phyloP scores from a whole-genome alignment of 2,113 vertebrate genomes.

The Protobothrops flavoviridis region DNA sequence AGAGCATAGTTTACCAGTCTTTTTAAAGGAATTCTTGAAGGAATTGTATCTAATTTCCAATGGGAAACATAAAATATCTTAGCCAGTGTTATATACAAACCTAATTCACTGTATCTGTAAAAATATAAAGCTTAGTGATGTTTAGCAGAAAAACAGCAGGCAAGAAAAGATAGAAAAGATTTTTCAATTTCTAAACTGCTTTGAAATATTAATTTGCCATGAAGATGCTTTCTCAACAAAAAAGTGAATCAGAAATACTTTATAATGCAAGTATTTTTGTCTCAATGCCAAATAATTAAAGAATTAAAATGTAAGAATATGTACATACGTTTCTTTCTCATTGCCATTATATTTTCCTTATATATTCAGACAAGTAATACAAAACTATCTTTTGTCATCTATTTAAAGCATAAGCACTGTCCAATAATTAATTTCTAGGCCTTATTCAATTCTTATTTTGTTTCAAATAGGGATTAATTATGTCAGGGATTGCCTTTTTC shows the following conservation, averaged over 20 bases:
- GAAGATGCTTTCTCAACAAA: background rate
- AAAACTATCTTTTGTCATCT: background rate
- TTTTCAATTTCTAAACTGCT: background rate
- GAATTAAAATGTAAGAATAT: background rate
- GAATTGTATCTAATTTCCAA: background rate
- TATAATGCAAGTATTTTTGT: background rate
- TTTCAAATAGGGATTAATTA: background rate
- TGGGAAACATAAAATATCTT: background rate
- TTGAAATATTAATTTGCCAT: background rate
- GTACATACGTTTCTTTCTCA: background rate
- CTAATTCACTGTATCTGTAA: background rate
- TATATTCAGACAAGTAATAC: background rate
- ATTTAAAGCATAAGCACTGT: background rate
- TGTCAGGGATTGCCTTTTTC: background rate
- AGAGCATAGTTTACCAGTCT: background rate
- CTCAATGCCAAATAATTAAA: background rate
- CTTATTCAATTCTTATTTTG: background rate
- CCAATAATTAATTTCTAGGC: background rate
- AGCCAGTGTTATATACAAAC: background rate
- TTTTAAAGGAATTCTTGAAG: background rate
- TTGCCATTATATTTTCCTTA: background rate
- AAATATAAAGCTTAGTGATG: background rate
- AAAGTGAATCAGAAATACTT: background rate
- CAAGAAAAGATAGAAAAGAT: background rate
- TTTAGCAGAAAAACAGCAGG: background rate